A percentile compares a stretch with the other conserved stretches of the same genome.
These are phyloP conservation scores for Cassiopea andromeda DNA, from an alignment of 30 jellyfish, hydroid and myxozoan species.

Conservation along the genomic window DNA sequence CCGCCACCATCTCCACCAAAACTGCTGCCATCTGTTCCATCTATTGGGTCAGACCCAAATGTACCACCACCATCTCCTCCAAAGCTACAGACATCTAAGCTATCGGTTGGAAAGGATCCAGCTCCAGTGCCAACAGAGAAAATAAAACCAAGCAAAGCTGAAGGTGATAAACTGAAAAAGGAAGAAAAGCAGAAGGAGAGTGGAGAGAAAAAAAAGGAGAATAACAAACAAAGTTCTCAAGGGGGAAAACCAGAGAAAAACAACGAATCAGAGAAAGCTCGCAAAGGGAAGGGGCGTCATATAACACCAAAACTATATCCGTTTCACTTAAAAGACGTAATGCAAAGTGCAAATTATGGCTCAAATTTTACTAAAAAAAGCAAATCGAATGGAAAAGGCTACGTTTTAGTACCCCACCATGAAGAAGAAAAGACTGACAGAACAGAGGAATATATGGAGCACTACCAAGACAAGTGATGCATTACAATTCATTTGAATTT, in stretches of 20 bases:
- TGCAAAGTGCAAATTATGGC: neutral
- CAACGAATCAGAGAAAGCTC: slow-evolving; percentile 5
- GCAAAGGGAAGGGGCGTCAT: slow-evolving; percentile 39
- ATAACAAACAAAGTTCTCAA: neutral
- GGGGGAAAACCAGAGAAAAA: slow-evolving; percentile 2
- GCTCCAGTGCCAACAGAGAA: slow-evolving; percentile 5
- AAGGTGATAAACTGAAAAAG: slow-evolving; percentile 37
- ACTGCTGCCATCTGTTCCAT: slow-evolving; percentile 66
- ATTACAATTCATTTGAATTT: no score
- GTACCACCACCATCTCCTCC: slow-evolving; percentile 41
- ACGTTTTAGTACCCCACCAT: slow-evolving; percentile 68
- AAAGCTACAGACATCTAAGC: slow-evolving; percentile 39
- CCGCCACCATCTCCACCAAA: slow-evolving; percentile 17
- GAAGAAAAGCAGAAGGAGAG: slow-evolving; percentile 26
- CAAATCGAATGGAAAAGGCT: slow-evolving; percentile 29
- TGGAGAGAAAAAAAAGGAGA: slow-evolving; percentile 11
- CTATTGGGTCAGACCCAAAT: slow-evolving; percentile 53
- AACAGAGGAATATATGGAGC: slow-evolving; percentile 19
- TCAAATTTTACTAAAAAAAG: neutral
- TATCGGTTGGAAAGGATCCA: slow-evolving; percentile 78
- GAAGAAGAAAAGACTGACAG: slow-evolving; percentile 52
- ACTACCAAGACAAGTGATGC: slow-evolving; percentile 7
- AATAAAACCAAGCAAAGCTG: slow-evolving; percentile 13
- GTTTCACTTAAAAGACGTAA: neutral
- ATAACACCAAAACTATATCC: slow-evolving; percentile 43